These are phyloP conservation scores for Gibbula magus DNA, from an alignment of 2,888 invertebrate species.

Conservation along the genomic window DNA sequence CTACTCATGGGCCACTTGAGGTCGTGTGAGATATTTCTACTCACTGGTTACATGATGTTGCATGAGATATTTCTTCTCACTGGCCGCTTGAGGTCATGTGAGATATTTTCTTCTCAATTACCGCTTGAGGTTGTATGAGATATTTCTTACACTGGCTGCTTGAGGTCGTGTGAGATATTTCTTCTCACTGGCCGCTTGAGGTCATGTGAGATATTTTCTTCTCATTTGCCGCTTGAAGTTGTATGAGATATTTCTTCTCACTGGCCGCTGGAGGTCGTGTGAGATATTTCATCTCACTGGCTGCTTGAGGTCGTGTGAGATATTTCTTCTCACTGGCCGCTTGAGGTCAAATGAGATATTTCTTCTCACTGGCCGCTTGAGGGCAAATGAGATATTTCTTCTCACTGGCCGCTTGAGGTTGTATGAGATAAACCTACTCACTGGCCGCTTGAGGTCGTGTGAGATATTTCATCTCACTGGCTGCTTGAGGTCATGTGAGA, in stretches of 20 bases:
- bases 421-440: not conserved
- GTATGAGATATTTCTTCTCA: not conserved
- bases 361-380: not conserved
- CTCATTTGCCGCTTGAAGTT: not conserved
- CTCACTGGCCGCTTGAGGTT: not conserved
- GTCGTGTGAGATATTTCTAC: not conserved
- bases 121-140: not conserved
- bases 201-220: not conserved
- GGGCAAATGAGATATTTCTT: too few species aligned
- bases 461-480: too few species aligned
- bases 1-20: not conserved
- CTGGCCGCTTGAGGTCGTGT: too few species aligned
- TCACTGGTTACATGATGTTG: not conserved
- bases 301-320: too few species aligned
- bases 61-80: not conserved
- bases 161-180: not conserved
- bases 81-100: not conserved
- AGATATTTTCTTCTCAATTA: not conserved
- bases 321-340: too few species aligned
- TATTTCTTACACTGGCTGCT: not conserved
- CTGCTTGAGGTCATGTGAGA: too few species aligned
- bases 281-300: not conserved
- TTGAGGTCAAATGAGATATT: too few species aligned
- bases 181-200: not conserved
- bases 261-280: not conserved